Evolutionary conservation across 1,140 invertebrate species (phyloP).

Genomic region (Neoseiulus cucumeris): DNA sequence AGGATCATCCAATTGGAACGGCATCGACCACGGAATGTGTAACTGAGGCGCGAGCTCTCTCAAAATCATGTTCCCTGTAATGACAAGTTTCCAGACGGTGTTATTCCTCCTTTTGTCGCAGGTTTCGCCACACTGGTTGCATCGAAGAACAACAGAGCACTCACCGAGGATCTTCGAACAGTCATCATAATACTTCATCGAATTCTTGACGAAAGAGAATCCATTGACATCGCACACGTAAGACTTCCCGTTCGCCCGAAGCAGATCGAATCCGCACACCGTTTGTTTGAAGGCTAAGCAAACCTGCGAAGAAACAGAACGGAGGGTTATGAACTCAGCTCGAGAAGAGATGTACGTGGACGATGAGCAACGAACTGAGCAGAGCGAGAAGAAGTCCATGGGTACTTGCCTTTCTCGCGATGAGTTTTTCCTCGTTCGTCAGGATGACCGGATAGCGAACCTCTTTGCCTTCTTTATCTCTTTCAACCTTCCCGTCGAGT

Average conservation of each 20-base stretch:
- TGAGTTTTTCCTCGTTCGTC: conserved; percentile 93
- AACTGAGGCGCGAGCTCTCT: conserved; percentile 76
- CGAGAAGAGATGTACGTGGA: no score
- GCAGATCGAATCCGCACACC: conserved; percentile 95
- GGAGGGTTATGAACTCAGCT: no score
- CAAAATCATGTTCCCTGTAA: conserved; percentile 54
- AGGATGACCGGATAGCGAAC: conserved; percentile 95
- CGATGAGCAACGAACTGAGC: no score
- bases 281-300: conserved; percentile 93
- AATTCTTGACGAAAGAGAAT: conserved; percentile 99
- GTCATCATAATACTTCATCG: conserved; percentile 98
- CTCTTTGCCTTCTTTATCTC: conserved; percentile 88
- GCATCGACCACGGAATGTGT: conserved; percentile 89
- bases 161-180: conserved; percentile 83
- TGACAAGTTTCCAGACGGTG: no score
- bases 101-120: background rate
- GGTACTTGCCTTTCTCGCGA: conserved; percentile 67
- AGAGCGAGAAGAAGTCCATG: background rate
- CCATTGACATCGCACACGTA: conserved; percentile 99
- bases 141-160: background rate
- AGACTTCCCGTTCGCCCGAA: conserved; percentile 90
- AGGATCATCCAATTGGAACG: conserved; percentile 90
- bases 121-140: no score
- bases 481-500: conserved; percentile 90
- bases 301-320: no score